Conservation (phyloP, 37 sponge, comb jelly and placozoan genomes). For the Cladorhizidae sp. region DNA sequence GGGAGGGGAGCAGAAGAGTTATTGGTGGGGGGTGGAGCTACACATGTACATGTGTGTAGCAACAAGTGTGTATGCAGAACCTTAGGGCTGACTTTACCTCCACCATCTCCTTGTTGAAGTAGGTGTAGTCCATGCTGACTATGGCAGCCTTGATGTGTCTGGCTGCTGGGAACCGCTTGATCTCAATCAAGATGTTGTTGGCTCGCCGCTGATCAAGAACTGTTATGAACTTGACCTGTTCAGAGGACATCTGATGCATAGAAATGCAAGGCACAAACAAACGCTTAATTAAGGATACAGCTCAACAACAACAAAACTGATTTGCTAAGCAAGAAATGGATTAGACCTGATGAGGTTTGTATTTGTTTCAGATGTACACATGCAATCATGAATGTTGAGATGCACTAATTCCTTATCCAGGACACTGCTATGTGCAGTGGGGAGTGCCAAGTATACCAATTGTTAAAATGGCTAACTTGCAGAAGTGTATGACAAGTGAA, state of each 20-base stretch:
- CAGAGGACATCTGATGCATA: background rate
- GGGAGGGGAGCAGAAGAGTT: background rate
- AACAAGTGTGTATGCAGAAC: background rate
- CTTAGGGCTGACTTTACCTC: constrained; percentile 36
- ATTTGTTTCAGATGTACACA: too few species aligned
- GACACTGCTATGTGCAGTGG: too few species aligned
- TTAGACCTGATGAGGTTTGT: too few species aligned
- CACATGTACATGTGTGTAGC: background rate
- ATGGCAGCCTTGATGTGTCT: constrained; percentile 90
- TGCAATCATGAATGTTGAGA: too few species aligned
- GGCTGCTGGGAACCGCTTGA: constrained; percentile 78
- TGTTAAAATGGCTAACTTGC: too few species aligned
- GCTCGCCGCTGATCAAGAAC: constrained; percentile 86
- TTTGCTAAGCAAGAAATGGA: too few species aligned
- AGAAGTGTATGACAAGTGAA: too few species aligned
- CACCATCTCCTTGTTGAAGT: constrained; percentile 85
- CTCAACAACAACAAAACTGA: too few species aligned
- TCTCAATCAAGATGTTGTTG: constrained; percentile 81
- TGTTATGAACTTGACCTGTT: constrained; percentile 72
- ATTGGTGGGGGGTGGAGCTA: background rate
- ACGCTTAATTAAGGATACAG: too few species aligned
- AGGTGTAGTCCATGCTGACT: constrained; percentile 86
- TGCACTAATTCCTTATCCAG: too few species aligned
- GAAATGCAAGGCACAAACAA: too few species aligned
- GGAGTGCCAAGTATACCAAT: too few species aligned